These are phyloP conservation scores for Catharus minimus DNA, from an alignment of 2,113 vertebrate genomes.

Conservation along the genomic window DNA sequence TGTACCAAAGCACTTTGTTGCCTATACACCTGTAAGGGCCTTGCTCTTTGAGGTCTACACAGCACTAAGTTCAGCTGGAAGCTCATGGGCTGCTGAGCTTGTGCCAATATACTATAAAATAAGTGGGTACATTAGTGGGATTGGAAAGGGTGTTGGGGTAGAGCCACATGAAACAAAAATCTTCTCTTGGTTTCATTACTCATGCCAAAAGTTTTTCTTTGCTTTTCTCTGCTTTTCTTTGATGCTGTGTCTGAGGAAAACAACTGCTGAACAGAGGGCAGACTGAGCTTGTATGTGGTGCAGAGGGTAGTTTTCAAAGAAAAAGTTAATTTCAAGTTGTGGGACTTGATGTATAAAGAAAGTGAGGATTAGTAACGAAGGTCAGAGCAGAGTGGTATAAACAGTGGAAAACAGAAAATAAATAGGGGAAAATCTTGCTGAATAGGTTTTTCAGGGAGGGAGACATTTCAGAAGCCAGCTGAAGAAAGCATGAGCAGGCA, in stretches of 20 bases:
- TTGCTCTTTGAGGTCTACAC: background rate
- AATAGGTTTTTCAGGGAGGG: background rate
- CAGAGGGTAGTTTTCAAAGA: background rate
- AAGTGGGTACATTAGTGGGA: accelerated
- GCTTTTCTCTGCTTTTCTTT: background rate
- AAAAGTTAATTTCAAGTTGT: background rate
- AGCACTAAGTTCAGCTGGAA: background rate
- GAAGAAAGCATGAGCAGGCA: background rate
- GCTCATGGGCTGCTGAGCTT: background rate
- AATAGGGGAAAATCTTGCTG: background rate
- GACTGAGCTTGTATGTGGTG: background rate
- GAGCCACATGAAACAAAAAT: background rate
- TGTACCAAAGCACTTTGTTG: background rate
- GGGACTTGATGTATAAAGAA: background rate
- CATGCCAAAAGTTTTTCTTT: background rate
- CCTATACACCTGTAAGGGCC: background rate
- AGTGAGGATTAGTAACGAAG: background rate
- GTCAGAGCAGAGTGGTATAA: background rate
- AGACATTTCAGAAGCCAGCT: background rate
- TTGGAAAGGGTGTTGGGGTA: background rate
- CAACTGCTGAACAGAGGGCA: background rate
- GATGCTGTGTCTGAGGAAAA: background rate
- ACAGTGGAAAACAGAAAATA: background rate
- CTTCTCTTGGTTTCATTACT: background rate
- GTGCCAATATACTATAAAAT: background rate